Percentiles rank a stretch among this genome's conserved stretches.
These are phyloP conservation scores for Labeo calbasu DNA, from an alignment of 2,797 vertebrate species.

Conservation along the genomic window DNA sequence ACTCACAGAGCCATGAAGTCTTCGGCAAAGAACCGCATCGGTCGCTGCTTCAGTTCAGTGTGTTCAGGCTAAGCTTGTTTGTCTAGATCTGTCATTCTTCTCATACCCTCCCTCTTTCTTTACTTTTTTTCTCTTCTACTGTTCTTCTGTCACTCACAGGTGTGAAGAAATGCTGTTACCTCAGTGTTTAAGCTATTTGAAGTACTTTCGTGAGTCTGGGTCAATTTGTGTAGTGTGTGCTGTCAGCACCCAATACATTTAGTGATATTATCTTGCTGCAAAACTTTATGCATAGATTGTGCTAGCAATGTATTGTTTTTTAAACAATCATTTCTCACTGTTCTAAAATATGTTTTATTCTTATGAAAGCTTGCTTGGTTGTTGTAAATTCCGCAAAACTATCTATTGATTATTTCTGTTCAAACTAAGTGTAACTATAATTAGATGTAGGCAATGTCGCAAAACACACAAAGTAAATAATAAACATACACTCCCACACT, in stretches of 20 bases:
- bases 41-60: conserved; percentile 14
- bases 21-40: not conserved
- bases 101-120: conserved; percentile 3
- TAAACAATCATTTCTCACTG: not conserved
- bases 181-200: conserved; percentile 3
- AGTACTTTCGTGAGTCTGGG: not conserved
- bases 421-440: not conserved
- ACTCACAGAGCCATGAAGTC: not conserved
- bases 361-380: not conserved
- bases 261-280: not conserved
- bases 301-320: not conserved
- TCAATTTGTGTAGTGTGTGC: not conserved
- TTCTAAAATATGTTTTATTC: not conserved
- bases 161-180: conserved; percentile 47
- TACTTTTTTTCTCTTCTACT: not conserved
- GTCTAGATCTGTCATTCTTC: conserved; percentile 46
- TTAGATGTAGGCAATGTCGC: not conserved
- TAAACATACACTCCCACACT: not conserved
- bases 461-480: too few relatives aligned
- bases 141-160: not conserved
- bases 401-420: not conserved
- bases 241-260: conserved; percentile 1
- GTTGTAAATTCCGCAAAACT: not conserved
- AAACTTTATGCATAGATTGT: not conserved
- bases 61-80: conserved; percentile 53